Conservation (phyloP, 2,888 invertebrate species). For the Trissolcus japonicus region DNA sequence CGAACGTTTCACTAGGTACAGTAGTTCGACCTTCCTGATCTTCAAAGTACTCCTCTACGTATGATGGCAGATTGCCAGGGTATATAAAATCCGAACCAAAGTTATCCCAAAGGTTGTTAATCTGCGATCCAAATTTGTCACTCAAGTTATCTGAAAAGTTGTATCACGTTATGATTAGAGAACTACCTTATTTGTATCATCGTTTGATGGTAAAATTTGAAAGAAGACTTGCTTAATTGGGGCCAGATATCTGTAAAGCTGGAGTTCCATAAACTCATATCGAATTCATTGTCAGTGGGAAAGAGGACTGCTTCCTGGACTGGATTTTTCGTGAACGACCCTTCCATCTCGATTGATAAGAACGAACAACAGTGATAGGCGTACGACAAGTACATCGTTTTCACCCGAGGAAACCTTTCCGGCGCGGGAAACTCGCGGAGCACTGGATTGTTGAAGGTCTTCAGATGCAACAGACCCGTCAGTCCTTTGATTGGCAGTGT, state of each 20-base stretch:
- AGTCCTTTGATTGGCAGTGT: constrained; percentile 89
- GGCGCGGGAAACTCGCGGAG: constrained; percentile 92
- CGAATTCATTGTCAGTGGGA: constrained; percentile 83
- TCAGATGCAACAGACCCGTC: constrained; percentile 87
- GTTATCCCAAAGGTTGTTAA: constrained; percentile 83
- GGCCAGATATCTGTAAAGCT: constrained; percentile 90
- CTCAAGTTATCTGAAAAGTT: constrained; percentile 82
- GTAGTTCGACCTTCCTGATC: constrained; percentile 78
- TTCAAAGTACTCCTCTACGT: constrained; percentile 85
- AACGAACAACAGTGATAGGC: constrained; percentile 89
- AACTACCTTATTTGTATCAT: neutral
- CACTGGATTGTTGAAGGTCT: constrained; percentile 94
- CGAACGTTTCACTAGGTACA: constrained; percentile 59
- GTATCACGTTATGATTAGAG: neutral
- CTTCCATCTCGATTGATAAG: constrained; percentile 76
- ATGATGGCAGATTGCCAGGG: constrained; percentile 83
- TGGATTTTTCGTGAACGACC: constrained; percentile 72
- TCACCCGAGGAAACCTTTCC: constrained; percentile 89
- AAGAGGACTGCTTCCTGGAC: constrained; percentile 83
- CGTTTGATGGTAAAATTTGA: neutral
- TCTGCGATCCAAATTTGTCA: constrained; percentile 83
- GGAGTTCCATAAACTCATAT: constrained; percentile 87
- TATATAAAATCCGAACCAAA: constrained; percentile 84
- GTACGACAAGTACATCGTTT: constrained; percentile 91
- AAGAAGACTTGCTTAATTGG: constrained; percentile 83